Percentiles rank a stretch among this genome's conserved stretches.
phyloP scores from a whole-genome alignment of 2,888 invertebrate species.

The Eupithecia tripunctaria region DNA sequence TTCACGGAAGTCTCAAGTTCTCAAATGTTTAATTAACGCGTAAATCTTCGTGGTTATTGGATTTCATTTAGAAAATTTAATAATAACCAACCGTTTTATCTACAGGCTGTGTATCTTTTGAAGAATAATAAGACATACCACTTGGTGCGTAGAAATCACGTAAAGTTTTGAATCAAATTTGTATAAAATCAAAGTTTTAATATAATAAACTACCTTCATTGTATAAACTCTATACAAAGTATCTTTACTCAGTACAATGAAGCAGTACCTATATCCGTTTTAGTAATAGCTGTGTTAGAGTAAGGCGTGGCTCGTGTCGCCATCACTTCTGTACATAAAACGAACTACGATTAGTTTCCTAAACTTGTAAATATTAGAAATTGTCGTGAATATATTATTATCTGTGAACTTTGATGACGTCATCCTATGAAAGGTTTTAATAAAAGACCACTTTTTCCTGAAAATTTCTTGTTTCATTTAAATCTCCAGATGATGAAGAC shows the following conservation, averaged over 20 bases:
- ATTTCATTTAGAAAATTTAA: constrained; percentile 8
- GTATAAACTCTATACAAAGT: neutral
- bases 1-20: constrained; percentile 26
- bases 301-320: neutral
- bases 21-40: neutral
- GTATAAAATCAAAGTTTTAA: constrained; percentile 20
- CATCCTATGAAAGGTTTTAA: constrained; percentile 69
- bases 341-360: constrained; percentile 43
- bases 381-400: constrained; percentile 61
- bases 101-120: constrained; percentile 21
- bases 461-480: constrained; percentile 49
- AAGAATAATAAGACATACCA: neutral
- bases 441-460: constrained; percentile 76
- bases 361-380: constrained; percentile 68
- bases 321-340: constrained; percentile 33
- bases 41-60: constrained; percentile 20
- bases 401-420: constrained; percentile 67
- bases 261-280: neutral
- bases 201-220: neutral
- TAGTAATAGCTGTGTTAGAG: neutral
- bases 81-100: neutral
- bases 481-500: neutral
- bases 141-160: neutral
- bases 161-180: constrained; percentile 8
- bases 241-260: neutral